Conservation (phyloP, 2,888 invertebrate species). For the Eupithecia pulchellata region DNA sequence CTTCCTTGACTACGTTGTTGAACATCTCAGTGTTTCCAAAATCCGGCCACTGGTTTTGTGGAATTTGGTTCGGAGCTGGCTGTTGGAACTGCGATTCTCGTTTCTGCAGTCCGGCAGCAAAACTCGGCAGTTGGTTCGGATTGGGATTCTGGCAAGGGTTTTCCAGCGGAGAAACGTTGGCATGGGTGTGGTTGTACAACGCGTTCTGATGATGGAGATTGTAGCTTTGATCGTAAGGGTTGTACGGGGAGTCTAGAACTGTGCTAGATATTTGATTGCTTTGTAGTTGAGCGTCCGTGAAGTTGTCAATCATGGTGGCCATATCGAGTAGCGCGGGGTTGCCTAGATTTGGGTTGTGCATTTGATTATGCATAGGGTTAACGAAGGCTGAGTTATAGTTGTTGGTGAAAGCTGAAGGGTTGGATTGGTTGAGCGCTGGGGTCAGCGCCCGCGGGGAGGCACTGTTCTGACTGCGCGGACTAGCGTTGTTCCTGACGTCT, state of each 20-base stretch:
- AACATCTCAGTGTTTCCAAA: conserved; percentile 77
- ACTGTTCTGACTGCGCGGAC: conserved; percentile 82
- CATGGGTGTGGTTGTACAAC: conserved; percentile 84
- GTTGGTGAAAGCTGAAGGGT: conserved; percentile 70
- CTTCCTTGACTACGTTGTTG: conserved; percentile 87
- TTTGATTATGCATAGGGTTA: conserved; percentile 77
- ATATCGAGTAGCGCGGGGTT: conserved; percentile 88
- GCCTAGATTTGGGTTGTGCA: conserved; percentile 79
- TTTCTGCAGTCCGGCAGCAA: conserved; percentile 74
- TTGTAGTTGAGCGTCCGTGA: conserved; percentile 91
- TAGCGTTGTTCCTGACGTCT: conserved; percentile 72
- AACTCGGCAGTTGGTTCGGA: conserved; percentile 77
- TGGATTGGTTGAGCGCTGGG: conserved; percentile 73
- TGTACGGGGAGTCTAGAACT: conserved; percentile 89
- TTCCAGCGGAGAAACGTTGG: conserved; percentile 76
- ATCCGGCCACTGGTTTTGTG: conserved; percentile 79
- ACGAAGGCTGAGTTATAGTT: conserved; percentile 79
- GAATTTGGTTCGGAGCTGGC: conserved; percentile 54
- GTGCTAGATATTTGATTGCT: conserved; percentile 95
- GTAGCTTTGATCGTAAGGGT: conserved; percentile 87
- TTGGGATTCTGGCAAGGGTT: conserved; percentile 70
- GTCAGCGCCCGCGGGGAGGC: conserved; percentile 83
- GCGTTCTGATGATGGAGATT: conserved; percentile 88
- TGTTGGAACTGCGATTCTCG: conserved; percentile 65
- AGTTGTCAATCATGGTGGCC: conserved; percentile 91